These are phyloP conservation scores for Neocrepidodera transversa DNA, from an alignment of 2,888 invertebrate genomes.

Conservation along the genomic window DNA sequence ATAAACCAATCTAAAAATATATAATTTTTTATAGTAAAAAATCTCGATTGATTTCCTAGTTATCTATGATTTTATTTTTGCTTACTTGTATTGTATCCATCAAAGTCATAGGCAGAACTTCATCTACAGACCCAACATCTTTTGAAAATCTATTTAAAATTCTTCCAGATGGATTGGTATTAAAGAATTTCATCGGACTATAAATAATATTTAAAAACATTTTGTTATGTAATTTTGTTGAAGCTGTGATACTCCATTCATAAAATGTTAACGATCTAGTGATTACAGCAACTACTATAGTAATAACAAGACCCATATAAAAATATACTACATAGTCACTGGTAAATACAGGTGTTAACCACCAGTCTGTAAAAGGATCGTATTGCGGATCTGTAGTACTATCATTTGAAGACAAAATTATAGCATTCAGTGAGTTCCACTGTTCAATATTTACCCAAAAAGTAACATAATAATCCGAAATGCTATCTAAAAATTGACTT, in stretches of 20 bases:
- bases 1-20: slow-evolving; percentile 40
- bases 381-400: neutral
- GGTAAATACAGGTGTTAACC: slow-evolving; percentile 13
- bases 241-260: slow-evolving; percentile 63
- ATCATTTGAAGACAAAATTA: neutral
- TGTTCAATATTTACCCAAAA: slow-evolving; percentile 66
- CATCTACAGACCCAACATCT: slow-evolving; percentile 70
- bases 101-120: slow-evolving; percentile 62
- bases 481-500: slow-evolving; percentile 66
- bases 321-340: slow-evolving; percentile 10
- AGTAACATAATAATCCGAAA: slow-evolving; percentile 80
- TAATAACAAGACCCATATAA: slow-evolving; percentile 10
- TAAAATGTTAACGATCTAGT: slow-evolving; percentile 64
- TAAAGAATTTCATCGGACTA: slow-evolving; percentile 74
- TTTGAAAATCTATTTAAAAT: slow-evolving; percentile 77
- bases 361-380: slow-evolving; percentile 15
- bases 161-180: slow-evolving; percentile 69
- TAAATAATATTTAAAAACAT: slow-evolving; percentile 66
- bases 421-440: slow-evolving; percentile 67
- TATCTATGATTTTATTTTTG: too few relatives aligned
- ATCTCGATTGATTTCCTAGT: too few relatives aligned
- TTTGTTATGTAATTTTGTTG: slow-evolving; percentile 64
- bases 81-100: slow-evolving; percentile 62
- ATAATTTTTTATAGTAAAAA: too few relatives aligned
- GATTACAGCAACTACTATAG: slow-evolving; percentile 52